phyloP scores from a whole-genome alignment of 2,797 vertebrate species.

The Rhynchotus rufescens region DNA sequence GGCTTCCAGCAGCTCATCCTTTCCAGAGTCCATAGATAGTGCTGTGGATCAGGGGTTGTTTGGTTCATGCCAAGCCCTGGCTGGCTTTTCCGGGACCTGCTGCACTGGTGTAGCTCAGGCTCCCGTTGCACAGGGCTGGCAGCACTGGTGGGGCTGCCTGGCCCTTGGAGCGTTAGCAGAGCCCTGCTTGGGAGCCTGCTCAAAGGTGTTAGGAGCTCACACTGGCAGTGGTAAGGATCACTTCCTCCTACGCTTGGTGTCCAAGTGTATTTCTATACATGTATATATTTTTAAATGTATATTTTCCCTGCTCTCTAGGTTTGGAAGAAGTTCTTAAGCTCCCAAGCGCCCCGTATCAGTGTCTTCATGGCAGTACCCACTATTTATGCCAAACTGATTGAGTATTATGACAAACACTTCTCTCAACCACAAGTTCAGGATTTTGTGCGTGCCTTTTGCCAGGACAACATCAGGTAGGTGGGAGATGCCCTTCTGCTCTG shows the following conservation, averaged over 20 bases:
- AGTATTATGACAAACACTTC: conserved; percentile 87
- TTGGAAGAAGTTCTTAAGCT: conserved; percentile 87
- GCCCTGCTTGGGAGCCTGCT: background rate
- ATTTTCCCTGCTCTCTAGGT: conserved; percentile 79
- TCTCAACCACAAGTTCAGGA: conserved; percentile 86
- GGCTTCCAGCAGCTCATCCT: background rate
- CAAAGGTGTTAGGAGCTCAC: background rate
- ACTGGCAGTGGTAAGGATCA: accelerated
- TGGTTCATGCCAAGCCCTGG: background rate
- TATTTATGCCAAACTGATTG: conserved; percentile 91
- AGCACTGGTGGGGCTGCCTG: background rate
- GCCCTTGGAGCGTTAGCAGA: accelerated
- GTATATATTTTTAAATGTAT: background rate
- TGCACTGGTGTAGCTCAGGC: background rate
- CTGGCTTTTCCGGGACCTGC: background rate
- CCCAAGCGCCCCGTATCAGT: conserved; percentile 80
- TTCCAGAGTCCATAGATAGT: background rate
- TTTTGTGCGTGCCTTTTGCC: conserved; percentile 88
- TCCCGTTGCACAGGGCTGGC: accelerated
- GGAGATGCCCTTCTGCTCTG: background rate
- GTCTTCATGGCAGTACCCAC: conserved; percentile 97
- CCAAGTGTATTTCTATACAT: background rate
- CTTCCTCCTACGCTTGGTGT: background rate
- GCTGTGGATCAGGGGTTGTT: background rate
- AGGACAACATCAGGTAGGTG: conserved; percentile 89